These are phyloP conservation scores for Echeneis naucrates DNA, from an alignment of 2,797 vertebrate species.

Conservation along the genomic window DNA sequence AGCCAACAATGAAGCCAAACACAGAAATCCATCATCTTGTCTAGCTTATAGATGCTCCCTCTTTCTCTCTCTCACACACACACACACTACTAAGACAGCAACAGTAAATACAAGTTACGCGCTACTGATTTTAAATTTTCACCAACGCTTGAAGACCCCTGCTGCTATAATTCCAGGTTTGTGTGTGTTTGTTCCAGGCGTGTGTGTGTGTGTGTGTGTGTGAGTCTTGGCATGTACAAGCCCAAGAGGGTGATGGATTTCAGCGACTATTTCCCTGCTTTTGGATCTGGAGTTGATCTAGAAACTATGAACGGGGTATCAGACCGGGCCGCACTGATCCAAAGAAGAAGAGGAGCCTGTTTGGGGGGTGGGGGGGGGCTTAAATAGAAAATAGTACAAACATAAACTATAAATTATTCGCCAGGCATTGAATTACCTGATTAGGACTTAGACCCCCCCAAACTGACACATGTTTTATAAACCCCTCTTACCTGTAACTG, in stretches of 20 bases:
- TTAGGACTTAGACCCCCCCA: too few relatives aligned
- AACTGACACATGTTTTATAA: too few relatives aligned
- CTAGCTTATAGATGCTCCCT: neutral
- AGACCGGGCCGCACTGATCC: neutral
- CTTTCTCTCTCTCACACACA: neutral
- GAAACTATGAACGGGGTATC: neutral
- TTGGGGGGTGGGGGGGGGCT: neutral
- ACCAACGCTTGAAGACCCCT: constrained; percentile 15
- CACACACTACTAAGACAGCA: neutral
- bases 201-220: neutral
- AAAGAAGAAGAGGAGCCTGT: neutral
- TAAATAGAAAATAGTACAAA: too few relatives aligned
- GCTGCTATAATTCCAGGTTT: constrained; percentile 31
- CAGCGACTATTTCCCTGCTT: constrained; percentile 19
- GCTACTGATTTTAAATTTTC: constrained; percentile 23
- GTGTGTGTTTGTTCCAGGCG: too few relatives aligned
- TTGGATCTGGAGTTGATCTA: neutral
- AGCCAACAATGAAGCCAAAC: constrained; percentile 4
- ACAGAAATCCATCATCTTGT: constrained; percentile 44
- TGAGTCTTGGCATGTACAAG: neutral
- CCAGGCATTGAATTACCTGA: too few relatives aligned
- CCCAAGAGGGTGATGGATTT: constrained; percentile 9
- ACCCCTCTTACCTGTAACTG: too few relatives aligned
- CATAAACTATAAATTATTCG: too few relatives aligned
- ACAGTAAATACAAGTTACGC: constrained; percentile 5